These are phyloP conservation scores for Muscidifurax raptorellus DNA, from an alignment of 1,140 invertebrate genomes.

Conservation along the genomic window DNA sequence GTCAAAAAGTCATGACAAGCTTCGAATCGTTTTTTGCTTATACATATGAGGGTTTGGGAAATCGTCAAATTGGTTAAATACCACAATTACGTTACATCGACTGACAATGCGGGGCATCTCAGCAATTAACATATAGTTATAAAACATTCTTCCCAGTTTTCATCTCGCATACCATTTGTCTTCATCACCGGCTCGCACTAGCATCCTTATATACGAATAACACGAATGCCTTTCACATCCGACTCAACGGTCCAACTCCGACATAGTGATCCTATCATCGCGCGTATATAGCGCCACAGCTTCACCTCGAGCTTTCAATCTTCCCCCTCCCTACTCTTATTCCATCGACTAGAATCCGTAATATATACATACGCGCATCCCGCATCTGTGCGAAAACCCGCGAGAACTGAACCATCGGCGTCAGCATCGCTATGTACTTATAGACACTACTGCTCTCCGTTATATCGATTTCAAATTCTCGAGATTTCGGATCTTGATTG, in stretches of 20 bases:
- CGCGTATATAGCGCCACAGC: not conserved
- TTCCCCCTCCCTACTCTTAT: not conserved
- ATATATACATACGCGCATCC: not conserved
- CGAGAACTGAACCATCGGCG: too few relatives aligned
- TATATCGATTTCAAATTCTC: constrained; percentile 37
- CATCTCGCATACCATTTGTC: constrained; percentile 47
- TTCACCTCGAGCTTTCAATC: constrained; percentile 31
- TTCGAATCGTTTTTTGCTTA: too few relatives aligned
- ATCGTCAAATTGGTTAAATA: constrained; percentile 33
- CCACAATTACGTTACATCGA: constrained; percentile 29
- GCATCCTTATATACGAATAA: constrained; percentile 49
- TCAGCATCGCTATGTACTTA: too few relatives aligned
- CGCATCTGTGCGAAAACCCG: constrained; percentile 6
- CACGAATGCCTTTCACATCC: constrained; percentile 44
- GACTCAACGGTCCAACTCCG: constrained; percentile 18
- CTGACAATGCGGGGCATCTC: constrained; percentile 12
- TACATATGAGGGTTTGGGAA: too few relatives aligned
- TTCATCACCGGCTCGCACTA: constrained; percentile 48
- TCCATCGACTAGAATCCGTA: not conserved
- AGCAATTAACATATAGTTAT: constrained; percentile 45
- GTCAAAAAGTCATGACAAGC: too few relatives aligned
- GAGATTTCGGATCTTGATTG: constrained; percentile 48
- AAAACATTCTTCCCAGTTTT: constrained; percentile 44
- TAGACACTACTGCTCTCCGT: too few relatives aligned
- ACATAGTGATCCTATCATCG: constrained; percentile 51